phyloP scores from a whole-genome alignment of 2,888 invertebrate species.

The Myopa tessellatipennis region DNA sequence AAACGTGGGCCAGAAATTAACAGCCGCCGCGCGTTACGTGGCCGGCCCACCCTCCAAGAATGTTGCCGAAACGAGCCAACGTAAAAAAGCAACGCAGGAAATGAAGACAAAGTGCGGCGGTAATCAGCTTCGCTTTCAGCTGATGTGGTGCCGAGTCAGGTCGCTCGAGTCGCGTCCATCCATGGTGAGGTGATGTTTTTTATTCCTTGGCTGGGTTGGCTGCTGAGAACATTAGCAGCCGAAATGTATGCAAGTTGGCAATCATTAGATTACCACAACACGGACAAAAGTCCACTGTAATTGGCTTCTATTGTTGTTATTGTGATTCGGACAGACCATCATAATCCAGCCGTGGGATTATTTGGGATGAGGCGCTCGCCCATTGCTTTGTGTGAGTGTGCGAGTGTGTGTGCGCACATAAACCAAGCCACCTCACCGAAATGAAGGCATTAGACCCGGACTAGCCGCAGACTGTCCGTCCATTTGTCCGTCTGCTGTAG shows the following conservation, averaged over 20 bases:
- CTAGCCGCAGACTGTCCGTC: too few species aligned
- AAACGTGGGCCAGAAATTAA: not conserved
- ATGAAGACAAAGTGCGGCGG: conserved; percentile 1
- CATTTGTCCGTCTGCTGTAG: too few species aligned
- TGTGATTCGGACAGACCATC: not conserved
- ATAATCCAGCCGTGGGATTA: not conserved
- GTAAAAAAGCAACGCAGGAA: not conserved
- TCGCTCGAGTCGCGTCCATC: not conserved
- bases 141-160: not conserved
- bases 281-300: not conserved
- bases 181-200: not conserved
- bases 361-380: not conserved
- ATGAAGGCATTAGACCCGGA: too few species aligned
- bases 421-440: too few species aligned
- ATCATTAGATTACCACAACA: conserved; percentile 34
- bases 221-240: not conserved
- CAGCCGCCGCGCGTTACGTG: not conserved
- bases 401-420: too few species aligned
- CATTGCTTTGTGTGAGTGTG: too few species aligned
- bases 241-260: conserved; percentile 24
- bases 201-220: not conserved
- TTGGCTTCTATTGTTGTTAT: not conserved
- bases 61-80: not conserved
- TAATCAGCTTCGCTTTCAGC: conserved; percentile 11
- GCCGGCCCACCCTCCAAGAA: conserved; percentile 2